These are phyloP conservation scores for Molanna angustata DNA, from an alignment of 2,888 invertebrate species.

Conservation along the genomic window DNA sequence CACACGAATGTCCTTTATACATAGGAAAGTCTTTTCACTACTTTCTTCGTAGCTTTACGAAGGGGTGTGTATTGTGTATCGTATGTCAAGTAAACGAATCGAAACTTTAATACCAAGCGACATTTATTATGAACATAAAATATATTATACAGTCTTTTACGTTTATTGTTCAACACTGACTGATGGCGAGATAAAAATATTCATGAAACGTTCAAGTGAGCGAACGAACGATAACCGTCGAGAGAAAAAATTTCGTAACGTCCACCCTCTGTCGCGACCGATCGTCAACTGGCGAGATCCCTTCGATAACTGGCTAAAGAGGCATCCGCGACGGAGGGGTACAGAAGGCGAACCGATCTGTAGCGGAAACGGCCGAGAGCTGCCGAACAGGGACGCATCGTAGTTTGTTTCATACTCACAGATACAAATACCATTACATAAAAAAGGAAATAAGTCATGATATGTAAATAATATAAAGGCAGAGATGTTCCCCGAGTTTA, in stretches of 20 bases:
- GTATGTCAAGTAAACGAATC: constrained; percentile 6
- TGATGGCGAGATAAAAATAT: too few species aligned
- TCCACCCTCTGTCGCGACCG: constrained; percentile 25
- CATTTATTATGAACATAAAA: too few species aligned
- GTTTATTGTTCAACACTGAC: too few species aligned
- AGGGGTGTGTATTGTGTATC: constrained; percentile 28
- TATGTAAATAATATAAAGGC: constrained; percentile 25
- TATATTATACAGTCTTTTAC: too few species aligned
- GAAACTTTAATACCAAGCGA: too few species aligned
- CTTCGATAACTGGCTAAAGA: constrained; percentile 46
- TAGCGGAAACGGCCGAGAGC: constrained; percentile 55
- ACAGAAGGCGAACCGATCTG: constrained; percentile 49
- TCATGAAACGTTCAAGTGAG: too few species aligned
- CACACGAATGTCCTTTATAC: too few species aligned
- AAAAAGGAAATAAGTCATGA: constrained; percentile 18
- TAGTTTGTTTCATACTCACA: constrained; percentile 17
- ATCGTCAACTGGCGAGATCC: constrained; percentile 29
- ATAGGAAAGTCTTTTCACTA: neutral
- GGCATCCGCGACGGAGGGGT: constrained; percentile 43
- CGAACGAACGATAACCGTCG: constrained; percentile 25
- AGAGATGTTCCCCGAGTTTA: constrained; percentile 10
- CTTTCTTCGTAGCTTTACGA: neutral
- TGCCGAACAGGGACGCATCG: constrained; percentile 32
- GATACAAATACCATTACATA: constrained; percentile 13
- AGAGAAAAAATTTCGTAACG: constrained; percentile 16